phyloP scores from a whole-genome alignment of 2,113 vertebrate species.

The Ctenodactylus gundi region DNA sequence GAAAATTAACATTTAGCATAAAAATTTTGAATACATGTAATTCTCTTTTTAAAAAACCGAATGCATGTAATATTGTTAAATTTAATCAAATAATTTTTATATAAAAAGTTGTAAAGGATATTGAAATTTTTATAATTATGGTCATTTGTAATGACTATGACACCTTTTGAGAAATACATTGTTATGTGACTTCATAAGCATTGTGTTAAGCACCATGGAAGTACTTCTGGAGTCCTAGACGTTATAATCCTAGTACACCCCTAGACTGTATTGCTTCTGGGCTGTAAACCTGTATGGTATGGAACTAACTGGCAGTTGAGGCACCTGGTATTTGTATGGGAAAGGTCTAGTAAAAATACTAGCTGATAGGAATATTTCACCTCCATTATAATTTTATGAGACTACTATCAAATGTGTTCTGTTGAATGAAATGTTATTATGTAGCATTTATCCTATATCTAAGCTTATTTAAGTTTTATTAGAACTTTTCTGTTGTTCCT shows the following conservation, averaged over 20 bases:
- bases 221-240: not conserved
- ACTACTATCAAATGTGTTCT: not conserved
- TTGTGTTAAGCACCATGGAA: not conserved
- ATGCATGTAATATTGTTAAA: not conserved
- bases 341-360: not conserved
- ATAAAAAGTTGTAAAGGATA: not conserved
- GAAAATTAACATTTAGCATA: not conserved
- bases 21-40: slow-evolving; percentile 1
- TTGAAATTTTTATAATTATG: not conserved
- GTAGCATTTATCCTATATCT: not conserved
- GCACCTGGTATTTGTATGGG: not conserved
- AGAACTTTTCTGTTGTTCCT: not conserved
- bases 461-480: not conserved
- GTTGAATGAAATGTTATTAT: not conserved
- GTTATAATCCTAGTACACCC: not conserved
- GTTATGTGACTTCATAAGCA: not conserved
- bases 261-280: not conserved
- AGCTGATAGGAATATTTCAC: not conserved
- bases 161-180: not conserved
- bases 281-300: not conserved
- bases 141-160: not conserved
- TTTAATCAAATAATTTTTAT: too few species aligned
- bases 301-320: not conserved
- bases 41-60: not conserved
- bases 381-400: not conserved